Percentiles rank a stretch among this genome's conserved stretches.
These are phyloP conservation scores for Rhinolophus sinicus DNA, from an alignment of 2,113 vertebrate genomes.

Conservation along the genomic window DNA sequence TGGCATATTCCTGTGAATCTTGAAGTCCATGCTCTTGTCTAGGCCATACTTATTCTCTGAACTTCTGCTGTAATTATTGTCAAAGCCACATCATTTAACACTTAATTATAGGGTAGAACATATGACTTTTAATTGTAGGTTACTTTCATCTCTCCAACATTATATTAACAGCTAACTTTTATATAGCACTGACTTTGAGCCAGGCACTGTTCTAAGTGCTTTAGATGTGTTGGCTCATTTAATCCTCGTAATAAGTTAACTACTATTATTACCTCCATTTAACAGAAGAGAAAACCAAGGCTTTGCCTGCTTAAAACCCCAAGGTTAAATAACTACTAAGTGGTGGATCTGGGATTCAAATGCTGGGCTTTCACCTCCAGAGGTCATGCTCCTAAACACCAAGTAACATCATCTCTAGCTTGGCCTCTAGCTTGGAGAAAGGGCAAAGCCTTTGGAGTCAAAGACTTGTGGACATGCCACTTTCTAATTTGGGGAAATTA, in stretches of 20 bases:
- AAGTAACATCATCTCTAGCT: neutral
- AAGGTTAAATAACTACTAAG: conserved; percentile 7
- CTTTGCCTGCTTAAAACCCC: neutral
- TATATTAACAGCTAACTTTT: conserved; percentile 35
- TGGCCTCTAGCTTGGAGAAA: neutral
- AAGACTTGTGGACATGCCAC: neutral
- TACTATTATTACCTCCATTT: neutral
- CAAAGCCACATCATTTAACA: conserved; percentile 2
- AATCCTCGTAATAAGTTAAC: neutral
- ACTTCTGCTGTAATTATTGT: neutral
- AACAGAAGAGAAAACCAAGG: conserved; percentile 4
- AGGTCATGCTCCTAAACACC: neutral
- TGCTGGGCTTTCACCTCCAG: neutral
- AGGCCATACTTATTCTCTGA: neutral
- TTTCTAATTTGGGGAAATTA: neutral
- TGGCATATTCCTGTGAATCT: neutral
- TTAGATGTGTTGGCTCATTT: conserved; percentile 22
- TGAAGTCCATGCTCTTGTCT: neutral
- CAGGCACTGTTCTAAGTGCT: neutral
- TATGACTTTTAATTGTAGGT: conserved; percentile 4
- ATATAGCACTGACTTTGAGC: neutral
- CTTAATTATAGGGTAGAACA: neutral
- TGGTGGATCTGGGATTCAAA: neutral
- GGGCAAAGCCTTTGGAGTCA: neutral
- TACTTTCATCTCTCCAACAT: neutral